A percentile compares a stretch with the other conserved stretches of the same genome.
phyloP scores from a whole-genome alignment of 2,888 invertebrate species.

The Sarcophaga variegata region DNA sequence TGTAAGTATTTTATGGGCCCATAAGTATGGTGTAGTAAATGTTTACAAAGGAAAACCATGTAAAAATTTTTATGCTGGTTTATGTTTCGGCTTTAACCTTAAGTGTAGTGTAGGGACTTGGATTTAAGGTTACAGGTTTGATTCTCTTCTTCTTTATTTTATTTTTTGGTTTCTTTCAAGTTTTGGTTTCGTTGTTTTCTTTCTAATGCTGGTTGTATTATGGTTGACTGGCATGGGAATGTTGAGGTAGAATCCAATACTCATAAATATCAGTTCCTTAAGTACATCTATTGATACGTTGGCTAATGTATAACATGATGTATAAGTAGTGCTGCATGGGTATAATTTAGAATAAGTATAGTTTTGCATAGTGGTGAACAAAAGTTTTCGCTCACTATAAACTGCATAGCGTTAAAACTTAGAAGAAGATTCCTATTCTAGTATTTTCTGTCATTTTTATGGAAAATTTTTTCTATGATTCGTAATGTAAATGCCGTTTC shows the following conservation, averaged over 20 bases:
- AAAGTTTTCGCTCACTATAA: no score
- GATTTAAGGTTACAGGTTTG: not conserved
- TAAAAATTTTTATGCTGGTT: conserved; percentile 23
- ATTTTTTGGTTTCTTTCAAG: conserved; percentile 3
- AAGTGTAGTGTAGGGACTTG: not conserved
- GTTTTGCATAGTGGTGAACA: no score
- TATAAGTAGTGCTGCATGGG: no score
- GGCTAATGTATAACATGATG: conserved; percentile 11
- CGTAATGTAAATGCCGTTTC: no score
- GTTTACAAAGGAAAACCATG: not conserved
- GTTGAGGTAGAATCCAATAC: conserved; percentile 38
- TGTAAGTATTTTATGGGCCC: not conserved
- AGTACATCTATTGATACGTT: conserved; percentile 25
- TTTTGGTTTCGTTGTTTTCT: no score
- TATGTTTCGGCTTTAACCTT: conserved; percentile 1
- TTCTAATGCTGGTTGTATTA: no score
- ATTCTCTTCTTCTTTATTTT: not conserved
- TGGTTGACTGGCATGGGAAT: conserved; percentile 20
- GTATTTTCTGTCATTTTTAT: no score
- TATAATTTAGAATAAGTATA: no score
- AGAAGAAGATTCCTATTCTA: no score
- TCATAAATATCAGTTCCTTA: conserved; percentile 34
- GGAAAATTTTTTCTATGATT: no score
- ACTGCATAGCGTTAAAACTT: no score
- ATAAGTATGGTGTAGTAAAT: not conserved